A percentile compares a stretch with the other conserved stretches of the same genome.
phyloP scores from a whole-genome alignment of 2,113 vertebrate genomes.

The Bujurquina vittata region DNA sequence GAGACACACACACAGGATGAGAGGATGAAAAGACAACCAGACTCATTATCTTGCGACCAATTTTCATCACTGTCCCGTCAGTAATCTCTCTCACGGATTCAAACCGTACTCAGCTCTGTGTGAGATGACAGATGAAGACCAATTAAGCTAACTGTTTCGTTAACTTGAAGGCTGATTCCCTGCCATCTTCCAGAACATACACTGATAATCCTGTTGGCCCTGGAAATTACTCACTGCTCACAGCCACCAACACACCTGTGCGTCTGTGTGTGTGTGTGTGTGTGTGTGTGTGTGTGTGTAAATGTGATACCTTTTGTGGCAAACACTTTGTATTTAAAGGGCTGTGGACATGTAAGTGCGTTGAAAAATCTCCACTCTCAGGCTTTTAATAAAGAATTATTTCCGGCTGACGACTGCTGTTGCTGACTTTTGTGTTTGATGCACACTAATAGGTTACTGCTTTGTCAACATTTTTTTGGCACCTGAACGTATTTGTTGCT shows the following conservation, averaged over 20 bases:
- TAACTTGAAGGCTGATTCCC: constrained; percentile 69
- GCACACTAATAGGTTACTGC: constrained; percentile 39
- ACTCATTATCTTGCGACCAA: constrained; percentile 80
- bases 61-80: constrained; percentile 81
- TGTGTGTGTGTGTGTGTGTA: neutral
- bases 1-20: constrained; percentile 44
- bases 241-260: constrained; percentile 21
- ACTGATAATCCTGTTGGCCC: constrained; percentile 68
- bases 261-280: neutral
- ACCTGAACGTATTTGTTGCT: constrained; percentile 30
- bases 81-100: constrained; percentile 62
- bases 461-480: constrained; percentile 48
- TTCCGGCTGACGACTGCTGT: constrained; percentile 38
- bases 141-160: constrained; percentile 72
- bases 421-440: constrained; percentile 39
- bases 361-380: neutral
- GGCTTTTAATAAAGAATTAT: constrained; percentile 51
- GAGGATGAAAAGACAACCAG: constrained; percentile 72
- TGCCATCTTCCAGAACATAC: constrained; percentile 56
- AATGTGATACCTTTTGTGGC: neutral
- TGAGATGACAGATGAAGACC: constrained; percentile 78
- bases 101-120: constrained; percentile 58
- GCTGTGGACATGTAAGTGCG: neutral
- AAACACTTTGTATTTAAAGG: neutral
- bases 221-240: constrained; percentile 51